Evolutionary conservation across 2,113 vertebrate genomes (phyloP), one percentile per base, ranked within the genome.

Genomic region (Phylloscopus whistleri): DNA sequence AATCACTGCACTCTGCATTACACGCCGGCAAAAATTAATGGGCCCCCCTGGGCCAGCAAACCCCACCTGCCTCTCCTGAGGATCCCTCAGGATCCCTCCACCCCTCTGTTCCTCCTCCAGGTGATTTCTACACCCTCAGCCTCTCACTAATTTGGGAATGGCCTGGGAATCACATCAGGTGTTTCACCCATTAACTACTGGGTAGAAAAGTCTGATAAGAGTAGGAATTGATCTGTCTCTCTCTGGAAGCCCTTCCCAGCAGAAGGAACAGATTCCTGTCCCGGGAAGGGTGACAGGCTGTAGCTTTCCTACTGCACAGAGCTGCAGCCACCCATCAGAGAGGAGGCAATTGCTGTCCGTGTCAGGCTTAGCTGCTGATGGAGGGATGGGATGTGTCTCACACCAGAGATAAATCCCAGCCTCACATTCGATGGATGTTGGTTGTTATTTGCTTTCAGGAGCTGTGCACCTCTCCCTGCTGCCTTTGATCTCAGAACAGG

Each of bases 21-120:
- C 87, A 90, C 2, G 7, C 58, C 15, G 6, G 56, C 52, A 91
- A 91, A 94, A 94, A 92, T 84, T 90, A 96, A 93, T 51, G 82
- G 60, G 4, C 35, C 41, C 66, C 56, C 30, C 33, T 2, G 31
- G 88, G 88, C 66, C 68, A 41, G 66, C 56, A 63, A 74, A 49
- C 4, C 0, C 41, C 58, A 21, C 2, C 3, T 9, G 11, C 59
- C 60, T 60, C 89, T 90, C 78, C 48, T 0, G 11, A 79, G 91
- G 79, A 51, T 56, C 60, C 44, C 87, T 70, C 58, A 26, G 58
- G 58, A 18, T 37, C 16, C 58, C 58, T 18, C 4, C 58, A 13
- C 31, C 66, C 30, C 55, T 59, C 66, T 9, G 17, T 9, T 82
- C 43, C 84, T 89, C 67, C 78, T 66, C 58, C 0, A 0, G 23